A percentile compares a stretch with the other conserved stretches of the same genome.
These are phyloP conservation scores for Formica exsecta DNA, from an alignment of 1,140 invertebrate species.

Conservation along the genomic window DNA sequence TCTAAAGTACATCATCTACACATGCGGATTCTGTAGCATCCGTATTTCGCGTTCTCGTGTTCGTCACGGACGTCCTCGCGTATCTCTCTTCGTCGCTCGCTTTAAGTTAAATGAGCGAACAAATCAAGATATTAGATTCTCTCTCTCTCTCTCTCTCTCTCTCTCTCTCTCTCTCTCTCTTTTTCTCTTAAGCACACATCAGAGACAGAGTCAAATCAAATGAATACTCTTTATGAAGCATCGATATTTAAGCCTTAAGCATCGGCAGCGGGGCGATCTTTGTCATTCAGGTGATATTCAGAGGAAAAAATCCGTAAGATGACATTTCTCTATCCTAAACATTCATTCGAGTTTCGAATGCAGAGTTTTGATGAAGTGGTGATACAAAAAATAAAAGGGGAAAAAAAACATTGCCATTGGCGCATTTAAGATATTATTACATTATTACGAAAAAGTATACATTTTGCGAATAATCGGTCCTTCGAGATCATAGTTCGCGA, in stretches of 20 bases:
- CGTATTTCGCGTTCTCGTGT: slow-evolving; percentile 51
- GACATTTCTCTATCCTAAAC: too few relatives aligned
- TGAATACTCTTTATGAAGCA: neutral
- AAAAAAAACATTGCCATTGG: neutral
- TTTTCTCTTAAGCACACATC: neutral
- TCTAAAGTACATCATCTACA: slow-evolving; percentile 73
- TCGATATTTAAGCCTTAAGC: neutral
- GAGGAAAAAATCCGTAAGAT: too few relatives aligned
- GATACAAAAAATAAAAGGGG: too few relatives aligned
- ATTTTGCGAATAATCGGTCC: too few relatives aligned
- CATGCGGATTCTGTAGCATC: slow-evolving; percentile 54
- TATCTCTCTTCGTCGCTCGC: neutral
- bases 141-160: neutral
- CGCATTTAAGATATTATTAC: neutral
- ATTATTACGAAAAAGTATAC: neutral
- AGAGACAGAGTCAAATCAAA: neutral
- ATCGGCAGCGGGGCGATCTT: neutral
- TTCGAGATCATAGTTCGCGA: neutral
- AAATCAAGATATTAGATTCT: slow-evolving; percentile 26
- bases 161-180: too few relatives aligned
- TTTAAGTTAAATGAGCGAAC: neutral
- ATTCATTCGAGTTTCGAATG: too few relatives aligned
- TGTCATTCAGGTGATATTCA: too few relatives aligned
- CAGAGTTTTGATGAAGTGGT: neutral
- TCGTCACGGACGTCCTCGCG: slow-evolving; percentile 37